phyloP scores from a whole-genome alignment of 2,797 vertebrate species.

The Peromyscus nudipes region DNA sequence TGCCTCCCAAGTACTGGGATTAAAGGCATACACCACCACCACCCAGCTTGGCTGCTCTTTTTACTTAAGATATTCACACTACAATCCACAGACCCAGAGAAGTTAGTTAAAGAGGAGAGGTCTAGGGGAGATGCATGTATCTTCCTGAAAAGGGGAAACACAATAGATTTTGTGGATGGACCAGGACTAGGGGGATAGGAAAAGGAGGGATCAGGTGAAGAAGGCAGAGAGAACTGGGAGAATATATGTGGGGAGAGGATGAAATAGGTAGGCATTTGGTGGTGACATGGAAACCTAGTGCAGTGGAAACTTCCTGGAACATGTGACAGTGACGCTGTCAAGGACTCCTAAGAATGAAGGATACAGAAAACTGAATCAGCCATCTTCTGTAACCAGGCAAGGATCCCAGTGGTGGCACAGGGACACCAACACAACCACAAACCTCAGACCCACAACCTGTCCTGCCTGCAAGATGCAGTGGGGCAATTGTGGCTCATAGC shows the following conservation, averaged over 20 bases:
- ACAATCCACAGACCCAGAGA: too few relatives aligned
- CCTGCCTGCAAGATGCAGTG: not conserved
- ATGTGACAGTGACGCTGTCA: not conserved
- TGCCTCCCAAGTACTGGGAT: too few relatives aligned
- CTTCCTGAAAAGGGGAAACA: too few relatives aligned
- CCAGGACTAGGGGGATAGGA: not conserved
- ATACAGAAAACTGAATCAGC: not conserved
- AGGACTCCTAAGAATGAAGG: not conserved
- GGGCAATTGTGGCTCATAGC: not conserved
- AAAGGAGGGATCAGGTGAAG: not conserved
- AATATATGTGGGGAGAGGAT: not conserved
- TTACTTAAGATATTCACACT: too few relatives aligned
- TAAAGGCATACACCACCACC: too few relatives aligned
- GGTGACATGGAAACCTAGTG: not conserved
- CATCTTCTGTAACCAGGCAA: not conserved
- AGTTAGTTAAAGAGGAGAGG: too few relatives aligned
- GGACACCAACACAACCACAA: not conserved
- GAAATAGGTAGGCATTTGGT: not conserved
- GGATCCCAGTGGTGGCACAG: not conserved
- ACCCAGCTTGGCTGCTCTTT: too few relatives aligned
- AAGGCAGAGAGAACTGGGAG: not conserved
- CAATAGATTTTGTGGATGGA: too few relatives aligned
- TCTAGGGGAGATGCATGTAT: too few relatives aligned
- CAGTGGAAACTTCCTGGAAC: not conserved
- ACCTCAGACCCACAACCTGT: not conserved